These are phyloP conservation scores for Chaetodon trifascialis DNA, from an alignment of 2,113 vertebrate species.

Conservation along the genomic window DNA sequence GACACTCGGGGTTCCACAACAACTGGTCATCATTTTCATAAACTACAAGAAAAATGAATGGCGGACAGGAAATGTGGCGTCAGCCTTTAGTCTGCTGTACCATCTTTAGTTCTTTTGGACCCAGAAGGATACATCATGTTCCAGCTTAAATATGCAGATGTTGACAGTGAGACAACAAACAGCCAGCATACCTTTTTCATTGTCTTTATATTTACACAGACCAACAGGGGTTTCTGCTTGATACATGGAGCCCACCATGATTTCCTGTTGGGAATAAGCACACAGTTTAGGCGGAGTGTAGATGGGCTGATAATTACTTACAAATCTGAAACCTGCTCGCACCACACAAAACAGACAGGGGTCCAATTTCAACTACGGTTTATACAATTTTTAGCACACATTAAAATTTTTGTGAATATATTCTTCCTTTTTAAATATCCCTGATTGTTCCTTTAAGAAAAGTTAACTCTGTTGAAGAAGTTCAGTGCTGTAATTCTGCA, in stretches of 20 bases:
- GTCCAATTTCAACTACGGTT: background rate
- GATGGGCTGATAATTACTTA: background rate
- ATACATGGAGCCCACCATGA: conserved; percentile 99
- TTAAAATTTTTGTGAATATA: background rate
- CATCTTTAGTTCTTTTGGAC: background rate
- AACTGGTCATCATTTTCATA: conserved; percentile 99
- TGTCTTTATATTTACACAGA: conserved; percentile 93
- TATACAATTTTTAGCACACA: background rate
- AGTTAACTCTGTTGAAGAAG: background rate
- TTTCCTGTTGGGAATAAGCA: conserved; percentile 87
- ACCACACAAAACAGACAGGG: background rate
- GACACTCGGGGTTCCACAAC: conserved; percentile 94
- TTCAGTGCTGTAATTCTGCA: background rate
- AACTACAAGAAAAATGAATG: conserved; percentile 72
- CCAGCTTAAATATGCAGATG: background rate
- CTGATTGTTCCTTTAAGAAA: background rate
- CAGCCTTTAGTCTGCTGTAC: background rate
- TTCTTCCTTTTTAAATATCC: background rate
- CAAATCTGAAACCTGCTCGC: background rate
- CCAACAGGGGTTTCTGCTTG: conserved; percentile 97
- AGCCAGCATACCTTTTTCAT: conserved; percentile 90
- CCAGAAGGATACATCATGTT: background rate
- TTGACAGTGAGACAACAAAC: background rate
- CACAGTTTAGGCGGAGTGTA: background rate
- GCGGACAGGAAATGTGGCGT: background rate